Conservation (phyloP, 2,113 vertebrate genomes). For the Phycodurus eques region DNA sequence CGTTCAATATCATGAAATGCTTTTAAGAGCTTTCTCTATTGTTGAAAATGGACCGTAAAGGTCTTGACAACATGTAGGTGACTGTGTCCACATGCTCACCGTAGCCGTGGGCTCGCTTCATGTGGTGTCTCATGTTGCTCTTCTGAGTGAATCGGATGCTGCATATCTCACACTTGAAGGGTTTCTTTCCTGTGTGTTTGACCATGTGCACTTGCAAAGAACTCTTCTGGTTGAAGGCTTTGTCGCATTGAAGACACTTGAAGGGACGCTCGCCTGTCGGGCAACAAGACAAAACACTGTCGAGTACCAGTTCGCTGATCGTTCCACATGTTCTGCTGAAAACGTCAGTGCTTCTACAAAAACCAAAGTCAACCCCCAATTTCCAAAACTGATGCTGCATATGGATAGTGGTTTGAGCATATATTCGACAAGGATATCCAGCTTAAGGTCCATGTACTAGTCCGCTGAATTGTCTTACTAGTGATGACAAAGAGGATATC, state of each 20-base stretch:
- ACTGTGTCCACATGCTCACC: constrained; percentile 41
- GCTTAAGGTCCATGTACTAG: too few species aligned
- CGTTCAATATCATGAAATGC: not conserved
- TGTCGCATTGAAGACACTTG: constrained; percentile 88
- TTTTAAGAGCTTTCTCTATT: not conserved
- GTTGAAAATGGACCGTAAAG: not conserved
- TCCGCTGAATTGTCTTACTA: not conserved
- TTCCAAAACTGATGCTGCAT: not conserved
- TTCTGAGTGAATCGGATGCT: constrained; percentile 95
- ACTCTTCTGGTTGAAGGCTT: constrained; percentile 99
- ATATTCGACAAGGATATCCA: too few species aligned
- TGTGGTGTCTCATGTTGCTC: constrained; percentile 99
- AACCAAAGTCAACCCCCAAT: not conserved
- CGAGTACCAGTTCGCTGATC: not conserved
- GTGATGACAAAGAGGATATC: not conserved
- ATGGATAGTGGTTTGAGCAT: not conserved
- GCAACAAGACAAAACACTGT: not conserved
- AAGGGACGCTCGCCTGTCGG: constrained; percentile 89
- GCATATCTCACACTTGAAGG: constrained; percentile 91
- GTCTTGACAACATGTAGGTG: not conserved
- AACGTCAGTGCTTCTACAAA: not conserved
- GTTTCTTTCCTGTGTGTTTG: constrained; percentile 96
- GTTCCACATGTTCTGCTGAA: not conserved
- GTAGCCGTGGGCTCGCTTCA: constrained; percentile 90
- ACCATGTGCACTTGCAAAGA: constrained; percentile 96